Base-by-base conservation (phyloP, 2,888 invertebrate genomes). In the Arge pagana region DNA sequence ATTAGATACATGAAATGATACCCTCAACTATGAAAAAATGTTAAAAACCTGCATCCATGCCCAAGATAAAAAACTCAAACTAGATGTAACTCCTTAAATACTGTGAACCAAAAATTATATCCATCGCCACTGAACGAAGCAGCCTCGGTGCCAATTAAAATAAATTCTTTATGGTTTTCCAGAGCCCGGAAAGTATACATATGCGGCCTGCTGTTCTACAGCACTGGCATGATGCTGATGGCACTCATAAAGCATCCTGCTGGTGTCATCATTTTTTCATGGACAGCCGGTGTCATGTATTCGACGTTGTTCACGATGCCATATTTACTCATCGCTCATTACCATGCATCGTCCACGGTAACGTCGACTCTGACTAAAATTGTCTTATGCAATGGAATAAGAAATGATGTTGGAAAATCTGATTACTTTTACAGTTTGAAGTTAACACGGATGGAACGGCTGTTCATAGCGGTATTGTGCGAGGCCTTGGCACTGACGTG, bases 301-400 rank as follows among this genome's bases (percentile, higher is more conserved):
- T 95, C 96, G 10, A 96, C 96, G 0, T 82, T 97, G 19, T 97
- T 97, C 78, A 97, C 96, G 7, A 93, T 97, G 93, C 96, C 96
- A 1, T 97, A 96, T 71, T 80, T 96, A 26, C 81, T 97, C 48
- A 86, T 97, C 21, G 96, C 97, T 4, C 91, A 93, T 73, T 97
- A 96, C 74, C 96, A 97, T 72, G 88, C 93, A n/a, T 87, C 86
- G 54, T 89, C 91, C 64, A 87, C 85, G 80, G 96, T 95, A 80
- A 83, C 83, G n/a, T n/a, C n/a, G n/a, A n/a, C n/a, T n/a, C n/a
- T n/a, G n/a, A n/a, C 28, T n/a, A 8, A n/a, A 28, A 28, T n/a
- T n/a, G n/a, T n/a, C n/a, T n/a, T n/a, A n/a, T n/a, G n/a, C n/a
- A 10, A 10, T 28, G 10, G 10, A 28, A 28, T 28, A 7, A 7